A percentile compares a stretch with the other conserved stretches of the same genome.
phyloP scores from a whole-genome alignment of 2,113 vertebrate genomes.

The Hippocampus guttulatus region DNA sequence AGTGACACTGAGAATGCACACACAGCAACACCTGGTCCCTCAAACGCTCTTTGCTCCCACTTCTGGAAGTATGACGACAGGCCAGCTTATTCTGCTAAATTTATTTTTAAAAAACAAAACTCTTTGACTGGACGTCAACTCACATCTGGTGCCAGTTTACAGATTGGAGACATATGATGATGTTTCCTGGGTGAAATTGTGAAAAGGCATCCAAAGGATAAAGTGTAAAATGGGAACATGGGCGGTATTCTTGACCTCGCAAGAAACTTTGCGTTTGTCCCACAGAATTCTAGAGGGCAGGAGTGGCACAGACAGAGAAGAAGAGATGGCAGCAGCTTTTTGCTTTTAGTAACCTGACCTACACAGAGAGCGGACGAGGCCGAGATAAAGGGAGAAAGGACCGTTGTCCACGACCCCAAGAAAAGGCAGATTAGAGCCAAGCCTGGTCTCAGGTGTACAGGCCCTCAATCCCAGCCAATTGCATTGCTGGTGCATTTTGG shows the following conservation, averaged over 20 bases:
- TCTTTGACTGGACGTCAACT: neutral
- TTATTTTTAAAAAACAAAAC: neutral
- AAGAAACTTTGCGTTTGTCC: neutral
- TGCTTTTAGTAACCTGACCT: slow-evolving; percentile 70
- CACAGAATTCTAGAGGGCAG: slow-evolving; percentile 12
- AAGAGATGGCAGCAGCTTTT: slow-evolving; percentile 30
- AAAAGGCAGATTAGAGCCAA: slow-evolving; percentile 68
- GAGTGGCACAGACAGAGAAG: slow-evolving; percentile 1
- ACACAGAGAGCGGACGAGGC: slow-evolving; percentile 47
- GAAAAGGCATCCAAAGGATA: neutral
- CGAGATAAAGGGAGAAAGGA: slow-evolving; percentile 69
- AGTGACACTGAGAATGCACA: slow-evolving; percentile 74
- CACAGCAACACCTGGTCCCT: slow-evolving; percentile 73
- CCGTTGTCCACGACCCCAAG: slow-evolving; percentile 56
- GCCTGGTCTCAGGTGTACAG: slow-evolving; percentile 61
- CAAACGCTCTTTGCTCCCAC: slow-evolving; percentile 38
- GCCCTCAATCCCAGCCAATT: slow-evolving; percentile 53
- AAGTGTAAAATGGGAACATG: neutral
- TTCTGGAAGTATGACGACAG: slow-evolving; percentile 30
- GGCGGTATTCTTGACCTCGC: slow-evolving; percentile 10
- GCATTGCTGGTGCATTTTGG: slow-evolving; percentile 42
- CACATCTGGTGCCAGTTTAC: slow-evolving; percentile 25
- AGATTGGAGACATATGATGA: neutral
- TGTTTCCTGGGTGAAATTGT: neutral
- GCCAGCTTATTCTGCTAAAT: neutral